Conservation (phyloP, 2,113 vertebrate species). For the Delphinapterus leucas region DNA sequence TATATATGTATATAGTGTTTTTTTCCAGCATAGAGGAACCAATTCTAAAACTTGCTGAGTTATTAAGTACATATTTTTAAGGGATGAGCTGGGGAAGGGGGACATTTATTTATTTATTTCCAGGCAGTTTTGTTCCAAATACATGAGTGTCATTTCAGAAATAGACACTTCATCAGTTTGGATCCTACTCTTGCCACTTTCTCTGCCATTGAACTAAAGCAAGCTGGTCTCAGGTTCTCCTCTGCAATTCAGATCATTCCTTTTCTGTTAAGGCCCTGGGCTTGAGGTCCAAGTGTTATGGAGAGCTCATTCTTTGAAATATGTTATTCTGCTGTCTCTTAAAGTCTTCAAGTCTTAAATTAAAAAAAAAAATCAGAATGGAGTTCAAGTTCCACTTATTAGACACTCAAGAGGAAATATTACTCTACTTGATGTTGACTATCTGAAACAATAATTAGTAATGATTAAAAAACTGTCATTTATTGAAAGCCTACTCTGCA, state of each 20-base stretch:
- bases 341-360: not conserved
- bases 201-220: not conserved
- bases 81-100: not conserved
- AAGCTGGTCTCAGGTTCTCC: rapidly evolving
- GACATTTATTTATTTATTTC: not conserved
- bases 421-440: rapidly evolving
- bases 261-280: not conserved
- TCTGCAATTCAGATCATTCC: rapidly evolving
- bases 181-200: too few species aligned
- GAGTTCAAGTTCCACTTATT: not conserved
- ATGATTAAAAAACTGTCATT: not conserved
- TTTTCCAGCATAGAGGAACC: not conserved
- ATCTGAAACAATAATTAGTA: not conserved
- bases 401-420: not conserved
- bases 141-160: not conserved
- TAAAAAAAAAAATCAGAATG: not conserved
- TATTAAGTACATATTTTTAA: not conserved
- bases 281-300: too few species aligned
- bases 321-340: not conserved
- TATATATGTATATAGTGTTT: too few species aligned
- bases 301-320: not conserved
- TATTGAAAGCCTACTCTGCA: not conserved
- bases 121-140: not conserved
- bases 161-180: rapidly evolving
- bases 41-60: not conserved